Base-by-base conservation (phyloP, 2,888 invertebrate genomes). In the Stenurella melanura region DNA sequence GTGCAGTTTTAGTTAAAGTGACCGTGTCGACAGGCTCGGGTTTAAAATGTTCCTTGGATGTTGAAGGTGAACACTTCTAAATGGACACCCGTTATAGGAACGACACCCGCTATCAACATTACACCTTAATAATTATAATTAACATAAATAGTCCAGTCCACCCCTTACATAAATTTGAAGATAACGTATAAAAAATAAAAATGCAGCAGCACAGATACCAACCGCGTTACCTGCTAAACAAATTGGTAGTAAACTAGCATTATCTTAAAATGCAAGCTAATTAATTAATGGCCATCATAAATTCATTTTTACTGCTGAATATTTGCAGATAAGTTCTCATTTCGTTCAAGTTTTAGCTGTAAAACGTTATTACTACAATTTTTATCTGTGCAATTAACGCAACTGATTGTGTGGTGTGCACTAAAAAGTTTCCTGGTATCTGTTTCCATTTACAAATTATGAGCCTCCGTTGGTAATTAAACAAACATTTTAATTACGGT, bases 261-360 rank as follows among this genome's bases (percentile, higher is more conserved):
- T 71, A 71, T 71, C 71, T 71, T 61, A 50, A 61, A 71, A 71
- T 61, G 60, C 61, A 57, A 61, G 61, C 61, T 71, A 57, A 71
- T 71, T 71, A 71, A 71, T 71, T 61, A 61, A 71, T 42, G 61
- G 26, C 61, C 42, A 26, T n/a, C 71, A 42, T 61, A 71, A 61
- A 61, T 71, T 54, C 50, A 54, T 61, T 60, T 71, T 71, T 71
- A 61, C 61, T 19, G 71, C 61, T 38, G 61, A 61, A 71, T 61
- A 71, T 71, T 54, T 58, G 58, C 71, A 71, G 71, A 71, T 71
- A 71, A 71, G 61, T 71, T 61, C 61, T 12, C 61, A 19, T 19
- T 21, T 42, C 54, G 61, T 50, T 61, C 50, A 60, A 70, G 26
- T 26, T 71, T n/a, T 34, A 17, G 15, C 68, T 9, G 56, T 19